Base-by-base conservation (phyloP, 2,113 vertebrate species). In the Noturus placidus region DNA sequence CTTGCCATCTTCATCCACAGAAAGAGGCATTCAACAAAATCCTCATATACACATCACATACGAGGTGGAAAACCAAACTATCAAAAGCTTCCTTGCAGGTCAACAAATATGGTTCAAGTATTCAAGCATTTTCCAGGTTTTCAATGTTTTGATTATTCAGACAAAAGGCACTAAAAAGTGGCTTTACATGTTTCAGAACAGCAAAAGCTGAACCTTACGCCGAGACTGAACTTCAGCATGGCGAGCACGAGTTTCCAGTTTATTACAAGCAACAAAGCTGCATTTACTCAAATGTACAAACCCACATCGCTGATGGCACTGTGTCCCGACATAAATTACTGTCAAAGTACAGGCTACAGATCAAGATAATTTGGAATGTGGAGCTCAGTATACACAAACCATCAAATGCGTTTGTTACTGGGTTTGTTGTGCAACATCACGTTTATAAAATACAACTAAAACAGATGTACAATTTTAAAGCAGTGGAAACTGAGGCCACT, bases 121-220 rank as follows among this genome's bases (percentile, higher is more conserved):
- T 94, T 96, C 95, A 96, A 96, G 95, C 95, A 94, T 96, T 94
- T 95, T 90, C 95, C 95, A 96, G 95, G 95, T 96, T 94, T 91
- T 78, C 79, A 90, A 94, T 92, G 92, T 87, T 93, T 85, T 79
- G 70, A 94, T 93, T 93, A 88, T 93, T 94, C 94, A 93, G 94
- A 94, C 88, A 93, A 92, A 83, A 94, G 93, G 92, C 91, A 90
- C 90, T 30, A 83, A 87, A 90, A 92, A 91, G 92, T 90, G 92
- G 92, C 92, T 90, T 92, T 93, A 50, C 27, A 56, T 52, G 77
- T 90, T 38, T 67, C 77, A 86, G 56, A 82, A 85, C 61, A 69
- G 77, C 17, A 69, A 46, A 30, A 57, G 38, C 87, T 76, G 56
- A 61, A 19, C 46, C 35, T 5, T 22, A 50, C 7, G 33, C 67